These are phyloP conservation scores for Trachelipus rathkii DNA, from an alignment of 1,140 invertebrate genomes.

Conservation along the genomic window DNA sequence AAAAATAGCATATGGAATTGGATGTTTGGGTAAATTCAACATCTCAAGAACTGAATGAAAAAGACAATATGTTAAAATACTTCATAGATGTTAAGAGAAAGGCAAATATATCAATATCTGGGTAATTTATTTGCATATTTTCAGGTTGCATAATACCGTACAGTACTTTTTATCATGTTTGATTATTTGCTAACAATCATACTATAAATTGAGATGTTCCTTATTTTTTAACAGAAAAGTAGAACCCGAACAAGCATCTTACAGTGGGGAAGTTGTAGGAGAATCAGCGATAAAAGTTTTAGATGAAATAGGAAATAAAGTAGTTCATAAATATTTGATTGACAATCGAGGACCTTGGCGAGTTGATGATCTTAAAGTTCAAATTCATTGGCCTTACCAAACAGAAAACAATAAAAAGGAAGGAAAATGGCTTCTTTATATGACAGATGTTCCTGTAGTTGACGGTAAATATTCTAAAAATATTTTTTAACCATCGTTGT, in stretches of 20 bases:
- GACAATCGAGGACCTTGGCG: conserved; percentile 82
- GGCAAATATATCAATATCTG: conserved; percentile 74
- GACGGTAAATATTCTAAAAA: conserved; percentile 33
- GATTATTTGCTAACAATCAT: too few species aligned
- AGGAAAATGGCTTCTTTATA: conserved; percentile 86
- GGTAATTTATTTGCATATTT: conserved; percentile 55
- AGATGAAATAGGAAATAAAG: conserved; percentile 76
- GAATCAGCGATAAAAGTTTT: conserved; percentile 75
- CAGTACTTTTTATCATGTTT: too few species aligned
- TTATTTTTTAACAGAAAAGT: conserved; percentile 56
- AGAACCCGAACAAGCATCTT: conserved; percentile 72
- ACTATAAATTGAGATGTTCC: not conserved
- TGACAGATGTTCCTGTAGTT: conserved; percentile 69
- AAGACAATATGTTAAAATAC: conserved; percentile 56
- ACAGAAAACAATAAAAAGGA: conserved; percentile 68
- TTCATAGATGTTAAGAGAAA: conserved; percentile 69
- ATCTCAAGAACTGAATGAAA: conserved; percentile 61
- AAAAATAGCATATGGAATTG: conserved; percentile 67
- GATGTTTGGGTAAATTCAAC: conserved; percentile 80
- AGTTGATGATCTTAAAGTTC: conserved; percentile 70
- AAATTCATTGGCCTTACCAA: conserved; percentile 84
- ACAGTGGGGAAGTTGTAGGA: conserved; percentile 74
- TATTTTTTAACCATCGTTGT: not conserved
- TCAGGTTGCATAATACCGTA: too few species aligned
- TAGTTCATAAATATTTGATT: conserved; percentile 76